Conservation (phyloP, 1,140 invertebrate genomes). For the Physella acuta region DNA sequence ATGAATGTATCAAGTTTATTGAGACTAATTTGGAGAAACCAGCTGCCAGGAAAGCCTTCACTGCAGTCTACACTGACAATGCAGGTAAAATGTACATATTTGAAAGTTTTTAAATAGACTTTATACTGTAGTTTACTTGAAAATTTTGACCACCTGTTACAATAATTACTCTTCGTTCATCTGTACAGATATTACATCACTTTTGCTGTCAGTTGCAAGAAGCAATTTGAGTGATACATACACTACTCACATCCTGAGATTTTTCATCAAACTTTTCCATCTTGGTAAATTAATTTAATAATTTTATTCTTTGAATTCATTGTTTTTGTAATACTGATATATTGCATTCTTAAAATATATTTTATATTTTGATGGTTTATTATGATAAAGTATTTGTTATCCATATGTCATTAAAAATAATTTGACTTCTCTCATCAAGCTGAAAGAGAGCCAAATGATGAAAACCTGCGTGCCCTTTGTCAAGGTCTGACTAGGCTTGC, state of each 20-base stretch:
- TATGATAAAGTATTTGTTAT: no score
- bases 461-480: constrained; percentile 71
- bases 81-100: constrained; percentile 42
- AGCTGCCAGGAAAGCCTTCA: constrained; percentile 77
- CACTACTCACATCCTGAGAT: constrained; percentile 75
- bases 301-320: neutral
- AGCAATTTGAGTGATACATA: constrained; percentile 72
- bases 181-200: constrained; percentile 67
- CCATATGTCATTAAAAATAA: no score
- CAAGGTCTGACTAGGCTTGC: constrained; percentile 69
- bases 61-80: constrained; percentile 70
- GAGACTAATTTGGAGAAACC: constrained; percentile 80
- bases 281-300: constrained; percentile 63
- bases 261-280: constrained; percentile 78
- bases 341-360: no score
- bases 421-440: no score
- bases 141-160: neutral
- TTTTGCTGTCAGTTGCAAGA: constrained; percentile 69
- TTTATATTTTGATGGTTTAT: no score
- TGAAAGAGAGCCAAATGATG: constrained; percentile 59
- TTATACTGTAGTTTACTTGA: neutral
- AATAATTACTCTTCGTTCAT: no score
- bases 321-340: no score
- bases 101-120: neutral
- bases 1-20: constrained; percentile 77